Conservation (phyloP, 2,888 invertebrate genomes). For the Sialis fuliginosa region DNA sequence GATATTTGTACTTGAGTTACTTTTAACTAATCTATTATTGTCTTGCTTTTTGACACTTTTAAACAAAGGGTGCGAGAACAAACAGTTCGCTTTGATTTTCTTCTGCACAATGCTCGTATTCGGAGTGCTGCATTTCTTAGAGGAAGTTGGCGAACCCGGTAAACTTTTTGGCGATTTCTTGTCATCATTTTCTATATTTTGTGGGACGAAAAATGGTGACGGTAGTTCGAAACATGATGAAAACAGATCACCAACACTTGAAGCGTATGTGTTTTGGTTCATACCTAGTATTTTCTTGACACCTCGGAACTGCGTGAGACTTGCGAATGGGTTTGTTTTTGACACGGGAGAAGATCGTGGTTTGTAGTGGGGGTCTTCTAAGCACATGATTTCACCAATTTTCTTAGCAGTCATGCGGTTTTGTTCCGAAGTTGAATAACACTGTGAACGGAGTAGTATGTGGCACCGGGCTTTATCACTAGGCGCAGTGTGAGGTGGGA, state of each 20-base stretch:
- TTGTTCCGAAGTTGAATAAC: constrained; percentile 1
- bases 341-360: constrained; percentile 30
- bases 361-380: constrained; percentile 66
- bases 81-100: constrained; percentile 32
- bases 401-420: constrained; percentile 35
- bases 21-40: constrained; percentile 16
- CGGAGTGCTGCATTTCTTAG: constrained; percentile 14
- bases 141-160: constrained; percentile 30
- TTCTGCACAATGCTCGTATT: constrained; percentile 15
- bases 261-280: constrained; percentile 26
- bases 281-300: constrained; percentile 69
- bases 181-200: constrained; percentile 11
- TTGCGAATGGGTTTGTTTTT: constrained; percentile 53
- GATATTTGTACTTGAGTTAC: constrained; percentile 23
- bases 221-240: constrained; percentile 64
- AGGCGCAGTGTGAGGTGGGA: constrained; percentile 41
- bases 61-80: constrained; percentile 40
- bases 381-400: constrained; percentile 72
- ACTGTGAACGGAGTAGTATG: constrained; percentile 29
- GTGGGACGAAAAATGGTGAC: constrained; percentile 36
- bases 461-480: constrained; percentile 60
- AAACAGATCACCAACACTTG: constrained; percentile 38
- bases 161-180: constrained; percentile 26
- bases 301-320: constrained; percentile 58
- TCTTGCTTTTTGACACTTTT: constrained; percentile 15